A percentile compares a stretch with the other conserved stretches of the same genome.
Evolutionary conservation across 2,113 vertebrate genomes (phyloP).

Genomic region (Prunella himalayana): DNA sequence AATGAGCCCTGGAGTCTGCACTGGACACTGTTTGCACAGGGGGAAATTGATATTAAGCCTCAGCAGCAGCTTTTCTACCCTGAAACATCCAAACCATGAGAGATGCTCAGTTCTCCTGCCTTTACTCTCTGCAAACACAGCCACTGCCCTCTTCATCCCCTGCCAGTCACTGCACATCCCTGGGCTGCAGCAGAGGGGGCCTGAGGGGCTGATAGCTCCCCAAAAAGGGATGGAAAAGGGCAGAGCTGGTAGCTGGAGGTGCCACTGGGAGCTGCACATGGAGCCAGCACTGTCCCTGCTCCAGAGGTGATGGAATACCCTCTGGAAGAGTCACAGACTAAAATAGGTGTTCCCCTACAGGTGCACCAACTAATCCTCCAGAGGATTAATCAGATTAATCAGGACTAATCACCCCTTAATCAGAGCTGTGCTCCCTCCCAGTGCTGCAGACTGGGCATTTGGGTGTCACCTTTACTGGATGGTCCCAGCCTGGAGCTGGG

Average conservation of each 20-base stretch:
- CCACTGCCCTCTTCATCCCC: background rate
- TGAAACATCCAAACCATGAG: background rate
- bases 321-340: background rate
- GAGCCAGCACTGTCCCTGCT: fast-evolving
- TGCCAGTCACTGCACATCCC: fast-evolving
- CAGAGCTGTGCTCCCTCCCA: background rate
- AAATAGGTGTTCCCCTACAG: background rate
- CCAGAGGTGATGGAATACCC: fast-evolving
- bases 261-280: fast-evolving
- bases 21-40: background rate
- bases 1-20: fast-evolving
- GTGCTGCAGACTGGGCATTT: background rate
- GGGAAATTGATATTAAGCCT: background rate
- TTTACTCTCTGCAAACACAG: background rate
- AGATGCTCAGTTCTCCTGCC: background rate
- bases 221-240: fast-evolving
- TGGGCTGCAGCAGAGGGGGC: background rate
- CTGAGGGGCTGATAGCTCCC: background rate
- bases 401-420: background rate
- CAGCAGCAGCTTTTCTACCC: background rate
- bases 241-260: background rate
- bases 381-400: background rate
- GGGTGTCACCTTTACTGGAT: fast-evolving
- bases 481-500: background rate
- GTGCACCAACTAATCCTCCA: background rate